Percentiles rank a stretch among this genome's conserved stretches.
phyloP scores from a whole-genome alignment of 2,797 vertebrate genomes.

The Hippoglossus hippoglossus region DNA sequence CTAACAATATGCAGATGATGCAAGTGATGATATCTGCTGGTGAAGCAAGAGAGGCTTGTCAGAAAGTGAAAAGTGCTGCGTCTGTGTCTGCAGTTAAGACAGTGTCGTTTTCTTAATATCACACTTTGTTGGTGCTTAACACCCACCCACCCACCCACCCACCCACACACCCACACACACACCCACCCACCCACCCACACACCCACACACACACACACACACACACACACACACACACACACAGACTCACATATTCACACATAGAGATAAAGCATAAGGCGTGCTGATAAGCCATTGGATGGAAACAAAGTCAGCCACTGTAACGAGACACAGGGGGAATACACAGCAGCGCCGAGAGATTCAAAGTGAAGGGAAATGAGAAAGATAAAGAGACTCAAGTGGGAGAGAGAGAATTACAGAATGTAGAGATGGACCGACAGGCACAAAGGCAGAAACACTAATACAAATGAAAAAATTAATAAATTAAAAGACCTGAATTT shows the following conservation, averaged over 20 bases:
- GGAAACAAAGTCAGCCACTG: slow-evolving; percentile 75
- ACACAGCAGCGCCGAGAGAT: slow-evolving; percentile 50
- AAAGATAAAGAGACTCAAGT: slow-evolving; percentile 62
- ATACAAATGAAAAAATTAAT: slow-evolving; percentile 20
- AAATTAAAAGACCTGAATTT: background rate
- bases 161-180: background rate
- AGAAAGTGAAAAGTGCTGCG: slow-evolving; percentile 48
- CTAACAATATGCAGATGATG: slow-evolving; percentile 69
- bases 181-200: slow-evolving; percentile 10
- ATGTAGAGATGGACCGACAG: slow-evolving; percentile 21
- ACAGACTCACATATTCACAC: slow-evolving; percentile 10
- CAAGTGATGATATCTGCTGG: slow-evolving; percentile 63
- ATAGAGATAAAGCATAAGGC: slow-evolving; percentile 56
- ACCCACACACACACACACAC: slow-evolving; percentile 10
- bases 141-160: background rate
- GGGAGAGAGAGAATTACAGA: slow-evolving; percentile 25
- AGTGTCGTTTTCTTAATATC: slow-evolving; percentile 63
- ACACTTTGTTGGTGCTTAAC: slow-evolving; percentile 52
- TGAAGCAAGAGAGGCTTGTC: slow-evolving; percentile 38
- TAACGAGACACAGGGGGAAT: slow-evolving; percentile 74
- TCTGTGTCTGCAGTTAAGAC: slow-evolving; percentile 54
- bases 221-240: slow-evolving; percentile 8
- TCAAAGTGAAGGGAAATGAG: slow-evolving; percentile 48
- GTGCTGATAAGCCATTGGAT: slow-evolving; percentile 65
- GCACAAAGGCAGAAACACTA: slow-evolving; percentile 9